These are phyloP conservation scores for Meteorus sp. DNA, from an alignment of 1,140 invertebrate genomes.

Conservation along the genomic window DNA sequence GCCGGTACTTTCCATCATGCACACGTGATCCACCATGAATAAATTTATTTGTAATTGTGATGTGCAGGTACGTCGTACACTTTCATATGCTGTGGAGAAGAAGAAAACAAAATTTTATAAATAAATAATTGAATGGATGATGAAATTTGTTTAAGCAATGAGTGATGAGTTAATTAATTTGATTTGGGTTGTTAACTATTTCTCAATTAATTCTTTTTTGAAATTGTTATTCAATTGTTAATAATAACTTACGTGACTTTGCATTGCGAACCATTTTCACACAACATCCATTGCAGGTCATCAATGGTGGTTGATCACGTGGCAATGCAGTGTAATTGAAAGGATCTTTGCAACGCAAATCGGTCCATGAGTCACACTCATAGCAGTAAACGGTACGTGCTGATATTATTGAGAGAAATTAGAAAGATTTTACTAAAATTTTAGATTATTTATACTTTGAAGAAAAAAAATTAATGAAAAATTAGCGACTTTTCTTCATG, in stretches of 20 bases:
- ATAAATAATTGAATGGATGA: constrained; percentile 1
- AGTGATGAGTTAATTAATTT: too few species aligned
- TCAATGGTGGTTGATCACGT: constrained; percentile 78
- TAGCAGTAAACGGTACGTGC: constrained; percentile 88
- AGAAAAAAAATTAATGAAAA: neutral
- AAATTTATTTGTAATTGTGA: constrained; percentile 92
- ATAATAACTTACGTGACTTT: constrained; percentile 75
- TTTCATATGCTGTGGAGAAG: constrained; percentile 80
- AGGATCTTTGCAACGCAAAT: constrained; percentile 85
- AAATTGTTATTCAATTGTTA: neutral
- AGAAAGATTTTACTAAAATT: neutral
- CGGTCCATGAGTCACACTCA: constrained; percentile 89
- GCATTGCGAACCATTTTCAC: constrained; percentile 92
- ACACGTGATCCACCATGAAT: constrained; percentile 97
- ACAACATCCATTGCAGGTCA: constrained; percentile 90
- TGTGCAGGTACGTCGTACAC: constrained; percentile 86
- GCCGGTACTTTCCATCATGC: constrained; percentile 96
- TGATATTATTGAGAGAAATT: constrained; percentile 46
- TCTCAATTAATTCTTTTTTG: neutral
- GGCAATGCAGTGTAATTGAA: constrained; percentile 89
- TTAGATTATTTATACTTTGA: neutral
- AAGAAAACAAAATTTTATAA: constrained; percentile 14
- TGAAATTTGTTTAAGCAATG: too few species aligned
- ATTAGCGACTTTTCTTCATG: too few species aligned
- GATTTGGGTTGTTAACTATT: too few species aligned